Evolutionary conservation across 2,888 invertebrate genomes (phyloP).

Genomic region (Agrotis exclamationis): DNA sequence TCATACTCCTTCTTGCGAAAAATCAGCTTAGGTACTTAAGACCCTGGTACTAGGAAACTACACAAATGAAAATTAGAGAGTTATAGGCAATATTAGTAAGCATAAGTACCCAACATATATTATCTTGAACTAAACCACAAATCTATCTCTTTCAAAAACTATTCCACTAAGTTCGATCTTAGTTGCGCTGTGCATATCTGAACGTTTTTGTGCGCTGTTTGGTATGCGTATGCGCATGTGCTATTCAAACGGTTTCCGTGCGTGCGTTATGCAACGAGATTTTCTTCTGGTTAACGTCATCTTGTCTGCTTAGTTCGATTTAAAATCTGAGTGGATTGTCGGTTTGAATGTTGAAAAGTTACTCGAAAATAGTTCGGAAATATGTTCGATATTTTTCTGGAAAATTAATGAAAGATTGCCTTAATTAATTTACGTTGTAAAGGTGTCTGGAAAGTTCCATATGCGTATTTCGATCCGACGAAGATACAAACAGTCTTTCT

Average conservation of each 20-base stretch:
- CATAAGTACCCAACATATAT: not conserved
- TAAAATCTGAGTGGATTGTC: conserved; percentile 26
- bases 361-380: not conserved
- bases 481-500: not conserved
- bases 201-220: conserved; percentile 49
- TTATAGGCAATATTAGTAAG: not conserved
- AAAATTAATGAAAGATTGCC: not conserved
- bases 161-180: conserved; percentile 49
- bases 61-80: not conserved
- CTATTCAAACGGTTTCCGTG: conserved; percentile 51
- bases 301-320: conserved; percentile 36
- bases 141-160: conserved; percentile 38
- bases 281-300: conserved; percentile 65
- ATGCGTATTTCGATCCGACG: not conserved
- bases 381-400: not conserved
- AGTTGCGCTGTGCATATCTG: conserved; percentile 44
- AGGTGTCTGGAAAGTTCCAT: not conserved
- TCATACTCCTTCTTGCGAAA: not conserved
- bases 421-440: not conserved
- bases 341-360: conserved; percentile 25
- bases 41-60: too few relatives aligned
- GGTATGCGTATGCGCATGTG: conserved; percentile 51
- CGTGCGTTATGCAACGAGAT: conserved; percentile 54
- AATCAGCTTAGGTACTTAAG: not conserved
- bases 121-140: conserved; percentile 4